Evolutionary conservation across 2,888 invertebrate genomes (phyloP), one percentile per base, ranked within the genome.

Genomic region (Merodon equestris): DNA sequence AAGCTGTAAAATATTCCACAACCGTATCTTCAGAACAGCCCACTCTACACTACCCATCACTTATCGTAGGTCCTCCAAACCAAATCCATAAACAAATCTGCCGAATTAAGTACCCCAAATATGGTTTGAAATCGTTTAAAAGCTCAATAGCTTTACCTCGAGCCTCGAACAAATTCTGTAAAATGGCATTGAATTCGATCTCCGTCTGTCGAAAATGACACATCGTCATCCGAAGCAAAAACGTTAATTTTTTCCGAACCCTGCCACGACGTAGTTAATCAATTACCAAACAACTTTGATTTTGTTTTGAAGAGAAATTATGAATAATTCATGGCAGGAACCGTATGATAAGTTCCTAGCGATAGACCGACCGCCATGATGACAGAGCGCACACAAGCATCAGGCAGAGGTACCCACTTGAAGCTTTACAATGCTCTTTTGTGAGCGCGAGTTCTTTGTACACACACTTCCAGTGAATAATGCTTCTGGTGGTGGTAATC

Each of bases 281-380:
- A 77, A 77, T 77, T 72, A 77, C 67, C 67, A 61, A 57, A 58
- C 36, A 15, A 75, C 66, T 57, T 51, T 51, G 57, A 38, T n/a
- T 51, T 57, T 5, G 17, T 17, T 9, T 34, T 7, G 7, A 27
- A 27, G 7, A 7, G 7, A 27, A 27, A 27, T 7, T 51, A 77
- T 77, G 76, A 77, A 77, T 77, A 67, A 77, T 77, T 72, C 72
- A 77, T 77, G 44, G n/a, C 27, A 47, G 34, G 57, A 51, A 64
- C 57, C 58, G 3, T 7, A 27, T 27, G 27, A 27, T 27, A 7
- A 27, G 27, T 27, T 51, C 71, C 56, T 45, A 38, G 9, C 12
- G 50, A 64, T 45, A 53, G 9, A 48, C 13, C 18, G 19, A 27
- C 27, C 27, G 27, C 27, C 27, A 27, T 27, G 27, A 27, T 27